A percentile compares a stretch with the other conserved stretches of the same genome.
Evolutionary conservation across 2,797 vertebrate species (phyloP).

Genomic region (Botia kubotai): DNA sequence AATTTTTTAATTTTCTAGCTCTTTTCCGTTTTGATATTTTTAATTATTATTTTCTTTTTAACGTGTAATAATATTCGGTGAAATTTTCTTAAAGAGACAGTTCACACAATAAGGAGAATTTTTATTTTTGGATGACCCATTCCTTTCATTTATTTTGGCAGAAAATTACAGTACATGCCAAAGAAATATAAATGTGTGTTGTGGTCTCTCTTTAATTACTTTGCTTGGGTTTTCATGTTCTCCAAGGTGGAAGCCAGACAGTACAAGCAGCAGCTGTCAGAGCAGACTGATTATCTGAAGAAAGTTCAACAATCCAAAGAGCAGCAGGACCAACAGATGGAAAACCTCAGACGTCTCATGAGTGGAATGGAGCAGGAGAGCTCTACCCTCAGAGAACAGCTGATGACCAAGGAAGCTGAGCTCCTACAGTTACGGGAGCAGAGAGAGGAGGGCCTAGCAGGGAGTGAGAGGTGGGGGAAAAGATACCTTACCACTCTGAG

Average conservation of each 20-base stretch:
- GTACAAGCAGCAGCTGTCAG: conserved; percentile 77
- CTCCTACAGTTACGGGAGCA: conserved; percentile 75
- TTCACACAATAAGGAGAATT: too few species aligned
- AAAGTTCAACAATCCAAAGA: conserved; percentile 69
- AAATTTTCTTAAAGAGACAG: too few species aligned
- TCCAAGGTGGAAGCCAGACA: conserved; percentile 61
- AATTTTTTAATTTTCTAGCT: background rate
- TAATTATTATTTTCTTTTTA: too few species aligned
- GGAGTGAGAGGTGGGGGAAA: conserved; percentile 77
- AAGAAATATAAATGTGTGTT: background rate
- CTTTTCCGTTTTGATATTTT: background rate
- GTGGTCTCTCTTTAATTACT: background rate
- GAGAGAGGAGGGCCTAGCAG: conserved; percentile 75
- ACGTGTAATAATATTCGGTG: too few species aligned
- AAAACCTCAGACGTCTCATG: conserved; percentile 85
- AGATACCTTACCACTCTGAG: background rate
- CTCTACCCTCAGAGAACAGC: conserved; percentile 75
- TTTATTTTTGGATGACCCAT: too few species aligned
- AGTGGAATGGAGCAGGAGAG: conserved; percentile 89
- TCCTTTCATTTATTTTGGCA: too few species aligned
- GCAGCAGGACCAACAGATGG: conserved; percentile 78
- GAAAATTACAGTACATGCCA: too few species aligned
- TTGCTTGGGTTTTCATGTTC: background rate
- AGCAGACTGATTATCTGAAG: conserved; percentile 73
- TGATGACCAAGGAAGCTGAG: conserved; percentile 80